Conservation (phyloP, 2,113 vertebrate genomes). For the Myocastor coypus region DNA sequence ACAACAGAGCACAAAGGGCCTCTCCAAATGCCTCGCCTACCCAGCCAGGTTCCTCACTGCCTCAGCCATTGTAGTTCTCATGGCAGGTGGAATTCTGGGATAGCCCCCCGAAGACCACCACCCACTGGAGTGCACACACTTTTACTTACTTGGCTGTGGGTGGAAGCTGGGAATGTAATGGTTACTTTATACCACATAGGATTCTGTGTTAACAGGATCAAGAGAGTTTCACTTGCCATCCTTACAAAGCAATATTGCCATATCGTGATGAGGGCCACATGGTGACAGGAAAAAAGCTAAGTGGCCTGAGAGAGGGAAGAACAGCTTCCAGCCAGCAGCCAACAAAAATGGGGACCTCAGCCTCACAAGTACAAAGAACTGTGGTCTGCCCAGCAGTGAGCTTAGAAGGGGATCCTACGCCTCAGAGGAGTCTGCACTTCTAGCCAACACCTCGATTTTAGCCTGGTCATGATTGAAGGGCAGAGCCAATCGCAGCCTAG, state of each 20-base stretch:
- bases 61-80: neutral
- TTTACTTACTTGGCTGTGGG: neutral
- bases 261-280: neutral
- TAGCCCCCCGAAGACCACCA: neutral
- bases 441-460: neutral
- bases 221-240: neutral
- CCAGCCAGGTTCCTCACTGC: rapidly evolving
- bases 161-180: too few relatives aligned
- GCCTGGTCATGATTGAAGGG: neutral
- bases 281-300: too few relatives aligned
- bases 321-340: neutral
- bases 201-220: neutral
- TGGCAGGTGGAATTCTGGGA: neutral
- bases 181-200: neutral
- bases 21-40: neutral
- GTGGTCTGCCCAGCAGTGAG: neutral
- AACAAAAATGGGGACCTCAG: neutral
- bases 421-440: neutral
- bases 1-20: neutral
- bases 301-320: neutral
- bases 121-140: too few relatives aligned
- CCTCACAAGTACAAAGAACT: neutral
- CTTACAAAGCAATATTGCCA: neutral
- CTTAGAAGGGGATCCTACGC: neutral
- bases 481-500: neutral